Conservation (phyloP, 2,888 invertebrate species). For the Mamestra brassicae region DNA sequence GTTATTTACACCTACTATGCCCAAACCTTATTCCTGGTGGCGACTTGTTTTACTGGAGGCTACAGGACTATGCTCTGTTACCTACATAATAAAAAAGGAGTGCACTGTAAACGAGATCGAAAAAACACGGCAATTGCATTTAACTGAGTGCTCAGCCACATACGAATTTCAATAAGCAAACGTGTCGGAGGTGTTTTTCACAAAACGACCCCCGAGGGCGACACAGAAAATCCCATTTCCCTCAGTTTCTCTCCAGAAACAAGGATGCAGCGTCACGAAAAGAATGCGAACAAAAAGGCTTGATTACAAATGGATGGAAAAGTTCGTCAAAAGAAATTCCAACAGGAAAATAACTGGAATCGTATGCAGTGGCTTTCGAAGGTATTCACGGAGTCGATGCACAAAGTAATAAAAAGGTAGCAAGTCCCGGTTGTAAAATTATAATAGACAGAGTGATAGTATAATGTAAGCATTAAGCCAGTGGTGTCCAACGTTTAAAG, state of each 20-base stretch:
- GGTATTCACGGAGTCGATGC: background rate
- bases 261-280: background rate
- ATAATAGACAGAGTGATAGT: too few relatives aligned
- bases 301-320: conserved; percentile 10
- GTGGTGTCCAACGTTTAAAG: too few relatives aligned
- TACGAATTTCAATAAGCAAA: conserved; percentile 1
- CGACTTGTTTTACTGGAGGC: too few relatives aligned
- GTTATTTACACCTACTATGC: too few relatives aligned
- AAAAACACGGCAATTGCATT: background rate
- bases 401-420: background rate
- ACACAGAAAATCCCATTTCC: background rate
- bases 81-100: too few relatives aligned
- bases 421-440: background rate
- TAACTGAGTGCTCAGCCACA: background rate
- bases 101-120: background rate
- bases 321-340: background rate
- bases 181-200: background rate
- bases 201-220: background rate
- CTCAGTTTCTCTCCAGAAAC: background rate
- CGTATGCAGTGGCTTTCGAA: background rate
- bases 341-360: background rate
- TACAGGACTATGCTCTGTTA: too few relatives aligned
- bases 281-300: background rate
- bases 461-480: too few relatives aligned
- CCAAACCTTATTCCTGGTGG: too few relatives aligned